phyloP scores from a whole-genome alignment of 2,797 vertebrate species.

The Saguinus oedipus region DNA sequence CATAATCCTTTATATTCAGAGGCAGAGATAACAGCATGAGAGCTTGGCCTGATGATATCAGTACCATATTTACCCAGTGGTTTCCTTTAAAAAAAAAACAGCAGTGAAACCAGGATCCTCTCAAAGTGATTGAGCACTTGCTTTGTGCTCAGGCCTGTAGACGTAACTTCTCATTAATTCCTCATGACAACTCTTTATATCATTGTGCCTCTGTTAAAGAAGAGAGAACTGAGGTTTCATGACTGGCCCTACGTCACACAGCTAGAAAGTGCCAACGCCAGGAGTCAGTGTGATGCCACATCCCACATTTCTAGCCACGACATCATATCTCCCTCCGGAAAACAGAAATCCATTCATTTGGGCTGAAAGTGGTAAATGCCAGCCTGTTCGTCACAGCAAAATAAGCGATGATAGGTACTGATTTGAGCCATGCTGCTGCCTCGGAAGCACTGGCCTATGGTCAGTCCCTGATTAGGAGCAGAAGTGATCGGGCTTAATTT shows the following conservation, averaged over 20 bases:
- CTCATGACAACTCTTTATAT: rapidly evolving
- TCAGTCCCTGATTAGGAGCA: background rate
- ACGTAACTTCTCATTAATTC: background rate
- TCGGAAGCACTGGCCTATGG: background rate
- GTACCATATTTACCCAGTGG: background rate
- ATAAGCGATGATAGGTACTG: background rate
- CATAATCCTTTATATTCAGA: background rate
- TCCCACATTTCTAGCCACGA: background rate
- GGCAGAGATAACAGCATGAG: background rate
- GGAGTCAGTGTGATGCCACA: background rate
- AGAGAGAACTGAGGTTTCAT: background rate
- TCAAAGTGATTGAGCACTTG: background rate
- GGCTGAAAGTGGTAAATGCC: background rate
- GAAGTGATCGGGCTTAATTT: background rate
- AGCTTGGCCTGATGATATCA: background rate
- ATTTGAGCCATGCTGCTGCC: background rate
- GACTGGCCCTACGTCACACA: background rate
- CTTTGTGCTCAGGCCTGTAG: background rate
- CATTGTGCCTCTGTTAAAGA: background rate
- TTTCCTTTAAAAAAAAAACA: background rate
- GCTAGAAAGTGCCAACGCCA: background rate
- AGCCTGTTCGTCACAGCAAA: background rate
- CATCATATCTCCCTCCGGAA: background rate
- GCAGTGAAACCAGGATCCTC: background rate
- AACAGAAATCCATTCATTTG: background rate